Evolutionary conservation across 2,888 invertebrate genomes (phyloP), one percentile per base, ranked within the genome.

Genomic region (Branchinecta sandiegonensis): DNA sequence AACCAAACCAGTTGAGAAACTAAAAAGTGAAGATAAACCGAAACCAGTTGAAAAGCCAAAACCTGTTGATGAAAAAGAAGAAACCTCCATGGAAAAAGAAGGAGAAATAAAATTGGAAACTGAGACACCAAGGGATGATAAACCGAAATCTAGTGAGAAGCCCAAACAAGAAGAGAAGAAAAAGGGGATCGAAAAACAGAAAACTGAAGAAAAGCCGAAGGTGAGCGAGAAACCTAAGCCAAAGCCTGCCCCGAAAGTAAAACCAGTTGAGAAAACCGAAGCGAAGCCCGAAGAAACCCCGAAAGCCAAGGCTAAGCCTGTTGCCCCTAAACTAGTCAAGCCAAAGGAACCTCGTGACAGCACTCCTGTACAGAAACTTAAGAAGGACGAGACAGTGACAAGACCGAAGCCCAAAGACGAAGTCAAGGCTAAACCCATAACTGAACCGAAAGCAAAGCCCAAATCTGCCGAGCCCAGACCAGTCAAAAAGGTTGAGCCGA

Each of bases 111-210:
- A 56, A 56, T 8, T 56, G 14, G 17, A 56, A 14, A 37, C 48
- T 23, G 23, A 69, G 14, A 8, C 14, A 14, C 68, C 65, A 69
- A 65, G 8, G 69, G 77, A 68, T 77, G 78, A 71, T 73, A 74
- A 69, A 73, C 74, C 10, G 72, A 80, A 81, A 71, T 73, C 75
- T 10, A 80, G 69, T 69, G 73, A 73, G 47, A 71, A 74, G 71
- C 67, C 73, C 46, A 75, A 75, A 70, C 70, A 75, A 1, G 67
- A 63, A 4, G 67, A 69, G 23, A 68, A 68, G 48, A 74, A 74
- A 71, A 70, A 72, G 11, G 65, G 47, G 1, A 69, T 69, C 14
- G 71, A 71, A 73, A 77, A 83, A 79, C 74, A 78, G 76, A 56
- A 75, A 77, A 46, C 69, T n/a, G 67, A 70, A 14, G 69, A 72